Conservation (phyloP, 2,797 vertebrate species). For the Takifugu rubripes region DNA sequence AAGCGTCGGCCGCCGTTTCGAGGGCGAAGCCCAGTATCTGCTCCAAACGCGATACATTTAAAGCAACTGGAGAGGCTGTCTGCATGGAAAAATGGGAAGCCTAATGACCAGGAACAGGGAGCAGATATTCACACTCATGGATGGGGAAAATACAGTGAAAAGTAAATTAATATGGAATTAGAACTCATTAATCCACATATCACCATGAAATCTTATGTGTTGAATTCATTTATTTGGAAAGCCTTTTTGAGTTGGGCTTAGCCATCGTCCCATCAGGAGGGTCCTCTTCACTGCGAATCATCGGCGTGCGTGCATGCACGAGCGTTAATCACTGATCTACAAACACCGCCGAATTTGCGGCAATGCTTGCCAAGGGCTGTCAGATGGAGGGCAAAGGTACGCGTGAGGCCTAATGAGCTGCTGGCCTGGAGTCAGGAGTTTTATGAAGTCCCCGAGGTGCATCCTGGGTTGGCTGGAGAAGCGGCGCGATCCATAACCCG, state of each 20-base stretch:
- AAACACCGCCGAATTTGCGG: constrained; percentile 28
- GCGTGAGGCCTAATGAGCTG: constrained; percentile 53
- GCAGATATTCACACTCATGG: constrained; percentile 17
- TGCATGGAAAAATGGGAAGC: constrained; percentile 33
- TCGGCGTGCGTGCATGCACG: neutral
- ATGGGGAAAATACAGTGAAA: constrained; percentile 15
- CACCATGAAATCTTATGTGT: too few species aligned
- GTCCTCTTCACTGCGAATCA: constrained; percentile 47
- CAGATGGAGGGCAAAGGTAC: constrained; percentile 57
- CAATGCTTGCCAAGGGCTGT: constrained; percentile 51
- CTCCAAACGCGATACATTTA: constrained; percentile 52
- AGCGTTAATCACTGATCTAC: constrained; percentile 23
- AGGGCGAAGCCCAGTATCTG: constrained; percentile 51
- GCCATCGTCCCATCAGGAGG: constrained; percentile 46
- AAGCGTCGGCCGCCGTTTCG: constrained; percentile 62
- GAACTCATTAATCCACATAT: too few species aligned
- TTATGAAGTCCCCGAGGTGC: constrained; percentile 68
- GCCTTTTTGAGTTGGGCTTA: constrained; percentile 41
- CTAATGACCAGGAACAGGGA: constrained; percentile 34
- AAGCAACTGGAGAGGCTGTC: constrained; percentile 50
- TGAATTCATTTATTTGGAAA: constrained; percentile 23
- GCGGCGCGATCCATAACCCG: constrained; percentile 63
- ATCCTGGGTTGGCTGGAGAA: constrained; percentile 50
- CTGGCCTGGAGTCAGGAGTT: constrained; percentile 62
- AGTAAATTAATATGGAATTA: neutral